Evolutionary conservation across 2,113 vertebrate genomes (phyloP).

Genomic region (Dipodomys stephensi): DNA sequence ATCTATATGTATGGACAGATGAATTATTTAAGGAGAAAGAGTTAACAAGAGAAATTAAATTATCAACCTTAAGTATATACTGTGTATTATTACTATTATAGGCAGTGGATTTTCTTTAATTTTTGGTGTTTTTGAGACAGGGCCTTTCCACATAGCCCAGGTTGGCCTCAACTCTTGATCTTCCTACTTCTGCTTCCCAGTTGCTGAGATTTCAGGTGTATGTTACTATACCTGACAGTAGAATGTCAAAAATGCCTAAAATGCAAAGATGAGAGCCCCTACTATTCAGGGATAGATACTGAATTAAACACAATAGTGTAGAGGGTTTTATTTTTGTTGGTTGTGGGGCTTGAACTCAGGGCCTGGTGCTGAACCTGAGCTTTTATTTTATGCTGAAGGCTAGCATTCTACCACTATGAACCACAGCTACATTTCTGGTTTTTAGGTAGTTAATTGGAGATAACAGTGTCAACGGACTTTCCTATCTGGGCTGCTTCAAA

Average conservation of each 20-base stretch:
- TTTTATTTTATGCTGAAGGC: no score
- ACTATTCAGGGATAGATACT: slow-evolving; percentile 15
- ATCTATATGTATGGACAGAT: not conserved
- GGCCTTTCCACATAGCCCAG: not conserved
- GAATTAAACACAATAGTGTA: not conserved
- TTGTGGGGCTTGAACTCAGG: no score
- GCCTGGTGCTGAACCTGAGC: no score
- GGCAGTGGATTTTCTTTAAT: not conserved
- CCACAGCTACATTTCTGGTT: no score
- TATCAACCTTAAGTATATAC: not conserved
- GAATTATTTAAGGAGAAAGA: not conserved
- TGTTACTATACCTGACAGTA: not conserved
- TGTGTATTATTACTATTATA: not conserved
- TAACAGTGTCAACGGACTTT: no score
- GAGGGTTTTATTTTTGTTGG: no score
- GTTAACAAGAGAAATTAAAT: slow-evolving; percentile 1
- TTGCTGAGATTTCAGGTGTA: not conserved
- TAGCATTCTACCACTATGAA: no score
- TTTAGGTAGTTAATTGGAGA: no score
- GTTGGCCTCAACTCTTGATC: not conserved
- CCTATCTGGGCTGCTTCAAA: no score
- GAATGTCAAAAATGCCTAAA: slow-evolving; percentile 41
- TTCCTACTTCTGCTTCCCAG: not conserved
- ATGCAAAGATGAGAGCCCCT: not conserved
- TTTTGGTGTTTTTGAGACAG: not conserved